These are phyloP conservation scores for Melanerpes formicivorus DNA, from an alignment of 2,113 vertebrate genomes.

Conservation along the genomic window DNA sequence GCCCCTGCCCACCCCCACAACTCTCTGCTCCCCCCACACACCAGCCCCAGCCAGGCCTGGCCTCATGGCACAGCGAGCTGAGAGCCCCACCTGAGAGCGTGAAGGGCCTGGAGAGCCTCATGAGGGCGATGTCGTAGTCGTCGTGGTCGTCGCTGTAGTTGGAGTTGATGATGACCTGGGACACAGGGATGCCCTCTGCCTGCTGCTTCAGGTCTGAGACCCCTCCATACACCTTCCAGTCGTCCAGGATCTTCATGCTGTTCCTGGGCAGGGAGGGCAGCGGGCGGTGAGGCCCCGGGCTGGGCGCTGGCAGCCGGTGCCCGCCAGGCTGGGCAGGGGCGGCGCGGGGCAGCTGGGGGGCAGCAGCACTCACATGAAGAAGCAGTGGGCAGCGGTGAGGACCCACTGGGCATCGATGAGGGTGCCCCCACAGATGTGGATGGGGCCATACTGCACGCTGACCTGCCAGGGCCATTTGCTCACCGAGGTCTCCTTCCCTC, in stretches of 20 bases:
- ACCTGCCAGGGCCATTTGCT: slow-evolving; percentile 94
- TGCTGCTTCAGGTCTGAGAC: slow-evolving; percentile 72
- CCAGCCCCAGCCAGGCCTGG: background rate
- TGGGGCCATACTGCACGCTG: slow-evolving; percentile 80
- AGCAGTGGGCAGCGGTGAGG: slow-evolving; percentile 91
- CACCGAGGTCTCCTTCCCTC: slow-evolving; percentile 74
- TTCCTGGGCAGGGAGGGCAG: slow-evolving; percentile 34
- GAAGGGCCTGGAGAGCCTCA: slow-evolving; percentile 81
- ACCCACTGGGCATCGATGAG: slow-evolving; percentile 86
- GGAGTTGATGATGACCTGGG: slow-evolving; percentile 82
- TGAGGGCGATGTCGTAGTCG: slow-evolving; percentile 86
- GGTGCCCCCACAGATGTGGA: slow-evolving; percentile 88
- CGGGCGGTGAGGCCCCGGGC: accelerated
- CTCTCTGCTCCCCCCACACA: background rate
- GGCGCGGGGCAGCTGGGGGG: background rate
- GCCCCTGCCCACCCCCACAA: background rate
- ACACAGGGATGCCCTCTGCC: slow-evolving; percentile 60
- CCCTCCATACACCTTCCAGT: slow-evolving; percentile 85
- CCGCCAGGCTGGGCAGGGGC: background rate
- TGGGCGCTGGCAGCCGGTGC: accelerated
- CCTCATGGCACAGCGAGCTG: accelerated
- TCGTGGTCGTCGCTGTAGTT: slow-evolving; percentile 79
- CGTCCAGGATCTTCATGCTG: slow-evolving; percentile 23
- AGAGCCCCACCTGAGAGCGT: slow-evolving; percentile 72
- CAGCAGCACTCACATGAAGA: slow-evolving; percentile 82